phyloP scores from a whole-genome alignment of 2,113 vertebrate genomes.

The Cathartes aura region DNA sequence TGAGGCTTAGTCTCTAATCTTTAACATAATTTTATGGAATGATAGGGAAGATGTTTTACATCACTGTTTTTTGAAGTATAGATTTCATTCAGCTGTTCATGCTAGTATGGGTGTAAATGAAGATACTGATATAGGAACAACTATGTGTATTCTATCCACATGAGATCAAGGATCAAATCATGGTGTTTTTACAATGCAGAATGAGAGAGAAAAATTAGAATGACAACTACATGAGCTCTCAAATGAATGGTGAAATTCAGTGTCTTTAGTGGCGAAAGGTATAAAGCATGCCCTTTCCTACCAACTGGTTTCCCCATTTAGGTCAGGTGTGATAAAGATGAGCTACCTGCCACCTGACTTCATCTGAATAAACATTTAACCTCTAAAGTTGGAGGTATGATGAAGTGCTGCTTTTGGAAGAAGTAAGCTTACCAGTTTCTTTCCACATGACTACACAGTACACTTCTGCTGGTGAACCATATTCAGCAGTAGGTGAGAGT shows the following conservation, averaged over 20 bases:
- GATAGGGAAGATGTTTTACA: not conserved
- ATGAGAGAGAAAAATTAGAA: not conserved
- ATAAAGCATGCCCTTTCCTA: not conserved
- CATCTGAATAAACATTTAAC: not conserved
- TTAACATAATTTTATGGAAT: not conserved
- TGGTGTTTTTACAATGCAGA: not conserved
- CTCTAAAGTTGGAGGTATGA: not conserved
- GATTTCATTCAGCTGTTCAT: not conserved
- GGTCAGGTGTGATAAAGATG: not conserved
- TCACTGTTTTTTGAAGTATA: not conserved
- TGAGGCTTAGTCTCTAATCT: not conserved
- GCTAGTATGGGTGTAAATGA: not conserved
- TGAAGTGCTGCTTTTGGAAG: not conserved
- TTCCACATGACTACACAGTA: not conserved
- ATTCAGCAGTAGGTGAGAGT: not conserved
- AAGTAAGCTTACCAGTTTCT: not conserved
- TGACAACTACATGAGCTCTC: not conserved
- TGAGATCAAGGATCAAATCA: not conserved
- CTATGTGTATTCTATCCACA: not conserved
- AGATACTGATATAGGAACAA: not conserved
- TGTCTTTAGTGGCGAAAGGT: not conserved
- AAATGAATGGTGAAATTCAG: not conserved
- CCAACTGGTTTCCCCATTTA: not conserved
- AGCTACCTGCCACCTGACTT: not conserved
- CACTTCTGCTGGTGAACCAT: not conserved